phyloP scores from a whole-genome alignment of 2,888 invertebrate species.

The Nymphalis c-album region DNA sequence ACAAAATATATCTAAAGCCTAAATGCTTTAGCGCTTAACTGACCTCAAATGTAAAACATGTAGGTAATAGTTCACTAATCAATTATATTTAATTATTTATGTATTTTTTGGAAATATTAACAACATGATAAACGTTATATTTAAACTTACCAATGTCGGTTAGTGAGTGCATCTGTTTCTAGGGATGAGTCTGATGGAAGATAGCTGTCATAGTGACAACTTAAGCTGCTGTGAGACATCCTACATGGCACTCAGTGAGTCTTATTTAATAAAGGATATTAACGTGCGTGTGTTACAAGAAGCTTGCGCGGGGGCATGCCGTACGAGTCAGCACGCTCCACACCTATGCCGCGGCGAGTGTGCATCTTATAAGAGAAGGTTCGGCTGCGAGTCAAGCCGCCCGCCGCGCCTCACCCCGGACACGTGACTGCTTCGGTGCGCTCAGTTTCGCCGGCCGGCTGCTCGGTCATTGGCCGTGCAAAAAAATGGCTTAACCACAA shows the following conservation, averaged over 20 bases:
- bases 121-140: not conserved
- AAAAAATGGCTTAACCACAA: conserved; percentile 63
- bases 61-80: too few relatives aligned
- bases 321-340: conserved; percentile 70
- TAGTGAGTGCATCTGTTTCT: conserved; percentile 78
- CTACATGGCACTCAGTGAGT: conserved; percentile 76
- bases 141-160: conserved; percentile 69
- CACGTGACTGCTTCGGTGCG: conserved; percentile 77
- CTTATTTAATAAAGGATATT: conserved; percentile 62
- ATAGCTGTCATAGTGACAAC: conserved; percentile 78
- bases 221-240: conserved; percentile 80
- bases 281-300: conserved; percentile 55
- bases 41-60: too few relatives aligned
- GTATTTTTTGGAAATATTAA: too few relatives aligned
- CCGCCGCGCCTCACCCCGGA: conserved; percentile 80
- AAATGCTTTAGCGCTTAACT: too few relatives aligned
- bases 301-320: conserved; percentile 70
- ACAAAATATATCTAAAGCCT: too few relatives aligned
- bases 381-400: conserved; percentile 69
- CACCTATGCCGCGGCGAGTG: conserved; percentile 76
- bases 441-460: conserved; percentile 71
- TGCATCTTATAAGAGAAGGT: conserved; percentile 80
- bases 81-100: too few relatives aligned
- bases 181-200: conserved; percentile 76
- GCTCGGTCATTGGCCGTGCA: conserved; percentile 76